Conservation (phyloP, 2,113 vertebrate species). For the Rhagologus leucostigma region DNA sequence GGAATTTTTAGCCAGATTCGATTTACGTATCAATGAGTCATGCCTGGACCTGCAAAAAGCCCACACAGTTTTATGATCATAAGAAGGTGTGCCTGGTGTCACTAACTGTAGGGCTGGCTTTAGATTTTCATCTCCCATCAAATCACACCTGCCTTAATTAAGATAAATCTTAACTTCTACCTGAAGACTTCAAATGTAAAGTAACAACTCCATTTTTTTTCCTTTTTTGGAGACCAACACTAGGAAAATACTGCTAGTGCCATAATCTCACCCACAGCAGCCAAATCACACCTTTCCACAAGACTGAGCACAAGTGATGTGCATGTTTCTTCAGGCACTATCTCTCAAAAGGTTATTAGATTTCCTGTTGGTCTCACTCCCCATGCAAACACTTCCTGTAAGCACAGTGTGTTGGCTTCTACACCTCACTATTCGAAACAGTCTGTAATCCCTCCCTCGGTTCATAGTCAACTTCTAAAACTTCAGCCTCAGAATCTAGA, state of each 20-base stretch:
- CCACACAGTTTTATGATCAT: rapidly evolving
- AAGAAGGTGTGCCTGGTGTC: not conserved
- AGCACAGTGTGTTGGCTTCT: not conserved
- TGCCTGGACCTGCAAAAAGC: not conserved
- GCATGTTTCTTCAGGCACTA: not conserved
- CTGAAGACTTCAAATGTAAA: not conserved
- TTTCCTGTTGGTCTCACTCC: not conserved
- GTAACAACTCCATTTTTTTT: not conserved
- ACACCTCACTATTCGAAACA: not conserved
- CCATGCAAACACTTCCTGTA: not conserved
- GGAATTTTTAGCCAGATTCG: not conserved
- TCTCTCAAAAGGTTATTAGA: not conserved
- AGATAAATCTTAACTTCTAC: not conserved
- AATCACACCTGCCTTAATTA: not conserved
- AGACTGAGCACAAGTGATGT: not conserved
- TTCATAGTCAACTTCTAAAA: not conserved
- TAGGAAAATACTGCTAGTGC: not conserved
- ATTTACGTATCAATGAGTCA: not conserved
- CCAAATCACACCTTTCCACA: not conserved
- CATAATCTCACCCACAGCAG: not conserved
- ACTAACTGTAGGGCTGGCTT: not conserved
- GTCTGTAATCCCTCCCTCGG: not conserved
- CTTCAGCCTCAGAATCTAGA: not conserved
- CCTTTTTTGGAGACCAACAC: not conserved
- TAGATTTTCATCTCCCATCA: not conserved